A percentile compares a stretch with the other conserved stretches of the same genome.
These are phyloP conservation scores for Laticauda laticaudata DNA, from an alignment of 2,113 vertebrate genomes.

Conservation along the genomic window DNA sequence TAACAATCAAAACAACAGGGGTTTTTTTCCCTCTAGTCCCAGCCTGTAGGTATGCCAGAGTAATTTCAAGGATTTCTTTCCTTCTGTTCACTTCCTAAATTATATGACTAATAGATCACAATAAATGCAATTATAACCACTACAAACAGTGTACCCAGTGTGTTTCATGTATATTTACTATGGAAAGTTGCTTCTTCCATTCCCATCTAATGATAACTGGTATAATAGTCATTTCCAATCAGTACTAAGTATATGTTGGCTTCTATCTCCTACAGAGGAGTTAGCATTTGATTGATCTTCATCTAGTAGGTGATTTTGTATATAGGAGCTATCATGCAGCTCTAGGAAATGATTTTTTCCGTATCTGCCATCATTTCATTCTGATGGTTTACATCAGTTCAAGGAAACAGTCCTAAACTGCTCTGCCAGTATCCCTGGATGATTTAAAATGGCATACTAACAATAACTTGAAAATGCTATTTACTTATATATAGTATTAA, in stretches of 20 bases:
- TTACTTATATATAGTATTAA: not conserved
- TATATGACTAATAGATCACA: not conserved
- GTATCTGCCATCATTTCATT: not conserved
- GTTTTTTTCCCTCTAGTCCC: not conserved
- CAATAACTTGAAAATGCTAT: not conserved
- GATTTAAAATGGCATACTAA: not conserved
- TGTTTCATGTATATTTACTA: not conserved
- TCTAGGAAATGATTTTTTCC: not conserved
- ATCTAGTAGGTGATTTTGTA: not conserved
- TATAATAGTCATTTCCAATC: not conserved
- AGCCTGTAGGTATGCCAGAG: fast-evolving
- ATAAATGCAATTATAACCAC: not conserved
- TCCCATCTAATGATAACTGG: not conserved
- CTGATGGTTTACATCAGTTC: not conserved
- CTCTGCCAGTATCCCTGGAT: not conserved
- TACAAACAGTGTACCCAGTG: not conserved
- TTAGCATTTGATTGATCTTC: not conserved
- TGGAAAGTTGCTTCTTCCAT: not conserved
- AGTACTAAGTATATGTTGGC: not conserved
- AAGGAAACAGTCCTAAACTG: not conserved
- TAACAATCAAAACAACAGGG: not conserved
- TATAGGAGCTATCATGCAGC: not conserved
- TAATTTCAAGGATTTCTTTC: not conserved
- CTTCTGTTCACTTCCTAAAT: not conserved
- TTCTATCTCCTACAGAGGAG: not conserved